Evolutionary conservation across 2,113 vertebrate species (phyloP).

Genomic region (Serinus canaria): DNA sequence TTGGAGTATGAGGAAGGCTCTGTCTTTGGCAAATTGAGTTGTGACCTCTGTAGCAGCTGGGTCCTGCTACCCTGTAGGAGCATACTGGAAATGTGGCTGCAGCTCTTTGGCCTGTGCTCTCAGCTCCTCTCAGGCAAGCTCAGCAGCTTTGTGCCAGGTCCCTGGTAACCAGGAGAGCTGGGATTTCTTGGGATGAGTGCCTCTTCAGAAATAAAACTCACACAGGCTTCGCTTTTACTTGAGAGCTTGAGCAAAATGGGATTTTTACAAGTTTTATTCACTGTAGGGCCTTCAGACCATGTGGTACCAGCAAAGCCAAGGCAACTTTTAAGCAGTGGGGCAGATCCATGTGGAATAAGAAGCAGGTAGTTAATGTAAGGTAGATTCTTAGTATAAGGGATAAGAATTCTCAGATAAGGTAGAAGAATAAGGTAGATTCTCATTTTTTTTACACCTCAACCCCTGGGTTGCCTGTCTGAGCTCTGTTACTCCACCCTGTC

Average conservation of each 20-base stretch:
- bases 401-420: too few species aligned
- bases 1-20: background rate
- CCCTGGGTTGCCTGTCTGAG: background rate
- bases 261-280: background rate
- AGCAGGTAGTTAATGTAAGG: background rate
- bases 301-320: background rate
- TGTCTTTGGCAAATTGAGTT: background rate
- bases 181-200: background rate
- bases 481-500: background rate
- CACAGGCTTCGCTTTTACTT: accelerated
- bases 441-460: background rate
- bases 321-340: background rate
- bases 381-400: background rate
- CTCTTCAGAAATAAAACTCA: background rate
- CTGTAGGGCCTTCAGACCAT: background rate
- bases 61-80: background rate
- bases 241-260: background rate
- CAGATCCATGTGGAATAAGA: background rate
- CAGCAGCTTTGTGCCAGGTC: background rate
- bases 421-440: background rate
- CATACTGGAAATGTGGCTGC: background rate
- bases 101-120: background rate
- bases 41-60: accelerated
- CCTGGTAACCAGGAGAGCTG: accelerated
- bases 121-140: background rate